Percentiles rank a stretch among this genome's conserved stretches.
phyloP scores from a whole-genome alignment of 1,140 invertebrate species.

The Hyles vespertilio region DNA sequence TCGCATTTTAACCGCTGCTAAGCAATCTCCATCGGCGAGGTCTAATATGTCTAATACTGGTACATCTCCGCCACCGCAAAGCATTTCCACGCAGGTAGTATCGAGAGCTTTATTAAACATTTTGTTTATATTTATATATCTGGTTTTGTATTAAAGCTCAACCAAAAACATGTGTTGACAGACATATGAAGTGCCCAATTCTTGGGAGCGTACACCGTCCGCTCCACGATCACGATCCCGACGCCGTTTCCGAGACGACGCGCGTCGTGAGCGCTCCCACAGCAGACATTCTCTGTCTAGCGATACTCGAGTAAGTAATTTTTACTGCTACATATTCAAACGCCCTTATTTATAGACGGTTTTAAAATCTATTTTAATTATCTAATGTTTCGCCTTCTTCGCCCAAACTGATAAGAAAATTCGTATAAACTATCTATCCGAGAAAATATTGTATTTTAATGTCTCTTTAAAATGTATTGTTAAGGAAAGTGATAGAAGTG shows the following conservation, averaged over 20 bases:
- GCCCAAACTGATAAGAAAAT: no score
- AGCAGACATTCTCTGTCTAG: slow-evolving; percentile 80
- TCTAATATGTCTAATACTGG: slow-evolving; percentile 76
- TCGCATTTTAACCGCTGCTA: slow-evolving; percentile 29
- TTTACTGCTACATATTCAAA: no score
- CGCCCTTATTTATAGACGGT: no score
- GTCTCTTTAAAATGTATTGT: no score
- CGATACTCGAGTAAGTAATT: slow-evolving; percentile 77
- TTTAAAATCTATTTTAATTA: no score
- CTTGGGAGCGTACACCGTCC: slow-evolving; percentile 51
- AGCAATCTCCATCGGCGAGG: slow-evolving; percentile 31
- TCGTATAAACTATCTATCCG: no score
- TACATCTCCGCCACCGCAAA: slow-evolving; percentile 90
- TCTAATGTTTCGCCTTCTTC: no score
- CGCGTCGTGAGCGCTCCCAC: slow-evolving; percentile 72
- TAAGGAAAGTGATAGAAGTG: slow-evolving; percentile 64
- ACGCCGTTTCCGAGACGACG: slow-evolving; percentile 46
- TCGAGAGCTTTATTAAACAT: background rate
- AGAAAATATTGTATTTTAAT: no score
- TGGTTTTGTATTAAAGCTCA: no score
- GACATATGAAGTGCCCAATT: slow-evolving; percentile 71
- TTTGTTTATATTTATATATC: background rate
- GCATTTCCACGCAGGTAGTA: slow-evolving; percentile 89
- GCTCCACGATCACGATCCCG: slow-evolving; percentile 43
- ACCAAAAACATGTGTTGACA: slow-evolving; percentile 21